A percentile compares a stretch with the other conserved stretches of the same genome.
Conservation (phyloP, 2,888 invertebrate genomes). For the Macrophya alboannulata region DNA sequence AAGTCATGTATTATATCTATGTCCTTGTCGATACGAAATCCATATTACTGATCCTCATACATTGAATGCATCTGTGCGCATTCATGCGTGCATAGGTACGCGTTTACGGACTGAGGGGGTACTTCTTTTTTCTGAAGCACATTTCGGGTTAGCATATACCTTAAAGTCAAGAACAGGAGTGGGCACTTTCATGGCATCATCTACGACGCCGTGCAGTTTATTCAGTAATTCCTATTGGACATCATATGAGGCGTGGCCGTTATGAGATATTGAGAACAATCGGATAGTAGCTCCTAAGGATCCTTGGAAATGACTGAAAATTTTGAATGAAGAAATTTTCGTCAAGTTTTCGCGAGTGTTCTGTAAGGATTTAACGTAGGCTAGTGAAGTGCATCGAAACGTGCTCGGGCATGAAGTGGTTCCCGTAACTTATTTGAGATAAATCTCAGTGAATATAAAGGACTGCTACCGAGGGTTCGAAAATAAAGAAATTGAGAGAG, state of each 20-base stretch:
- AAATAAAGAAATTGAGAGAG: slow-evolving; percentile 10
- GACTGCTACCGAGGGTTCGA: slow-evolving; percentile 26
- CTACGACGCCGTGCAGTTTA: not conserved
- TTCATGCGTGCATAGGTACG: slow-evolving; percentile 18
- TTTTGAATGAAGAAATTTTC: not conserved
- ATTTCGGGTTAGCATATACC: slow-evolving; percentile 33
- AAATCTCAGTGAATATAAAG: slow-evolving; percentile 25
- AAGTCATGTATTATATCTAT: slow-evolving; percentile 8
- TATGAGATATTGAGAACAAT: not conserved
- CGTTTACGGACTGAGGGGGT: not conserved
- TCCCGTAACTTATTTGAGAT: slow-evolving; percentile 26
- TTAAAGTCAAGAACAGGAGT: slow-evolving; percentile 16
- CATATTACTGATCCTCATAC: slow-evolving; percentile 19
- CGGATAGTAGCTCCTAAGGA: not conserved
- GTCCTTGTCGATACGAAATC: slow-evolving; percentile 4
- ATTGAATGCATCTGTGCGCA: not conserved
- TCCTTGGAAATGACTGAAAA: not conserved
- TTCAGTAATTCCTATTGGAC: slow-evolving; percentile 21
- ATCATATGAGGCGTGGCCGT: not conserved
- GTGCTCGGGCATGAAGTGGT: slow-evolving; percentile 39
- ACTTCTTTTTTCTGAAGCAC: not conserved
- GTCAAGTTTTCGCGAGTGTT: slow-evolving; percentile 30
- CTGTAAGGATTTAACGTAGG: slow-evolving; percentile 24
- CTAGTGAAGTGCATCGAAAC: slow-evolving; percentile 39
- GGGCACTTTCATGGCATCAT: slow-evolving; percentile 3